Base-by-base conservation (phyloP, 2,797 vertebrate species). In the Acropternis orthonyx region DNA sequence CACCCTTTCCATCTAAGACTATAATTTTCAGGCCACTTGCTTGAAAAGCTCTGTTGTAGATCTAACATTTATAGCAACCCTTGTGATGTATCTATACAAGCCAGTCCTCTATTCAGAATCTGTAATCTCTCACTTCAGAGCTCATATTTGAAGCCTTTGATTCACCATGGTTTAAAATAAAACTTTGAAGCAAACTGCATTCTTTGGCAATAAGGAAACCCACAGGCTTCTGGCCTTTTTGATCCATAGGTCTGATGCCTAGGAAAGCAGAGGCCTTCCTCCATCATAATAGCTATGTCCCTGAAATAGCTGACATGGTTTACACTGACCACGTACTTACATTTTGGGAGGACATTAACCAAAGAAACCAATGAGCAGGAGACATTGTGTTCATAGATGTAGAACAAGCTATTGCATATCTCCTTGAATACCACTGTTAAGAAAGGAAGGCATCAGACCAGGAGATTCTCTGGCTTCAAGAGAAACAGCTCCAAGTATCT, bases 51-150 rank as follows among this genome's bases (percentile, higher is more conserved):
- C 65, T 65, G 24, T 52, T 78, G 23, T 21, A 85, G 54, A 68
- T 24, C 15, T 69, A 88, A 83, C 66, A 81, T 72, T 94, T 94
- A 80, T 37, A 80, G 85, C 43, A 78, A 72, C 22, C 62, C 12
- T 10, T 14, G 2, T 67, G 62, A 71, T 76, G 3, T 26, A 88
- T 63, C 85, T 56, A 46, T 41, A 24, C 41, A 91, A 91, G 73
- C 39, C 32, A 41, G 46, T n/a, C 23, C 49, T 71, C 41, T 83
- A 58, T 87, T 84, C 82, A 67, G 59, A 89, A 91, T 68, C 82
- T 89, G 54, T 92, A 91, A 67, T 83, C 73, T 78, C 68, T 80
- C 26, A 14, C 72, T 94, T 80, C 80, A 88, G 79, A 93, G 16
- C 36, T 76, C 8, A 5, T 59, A 92, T 75, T 66, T 89, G 62